Evolutionary conservation across 2,888 invertebrate species (phyloP).

Genomic region (Malachius bipustulatus): DNA sequence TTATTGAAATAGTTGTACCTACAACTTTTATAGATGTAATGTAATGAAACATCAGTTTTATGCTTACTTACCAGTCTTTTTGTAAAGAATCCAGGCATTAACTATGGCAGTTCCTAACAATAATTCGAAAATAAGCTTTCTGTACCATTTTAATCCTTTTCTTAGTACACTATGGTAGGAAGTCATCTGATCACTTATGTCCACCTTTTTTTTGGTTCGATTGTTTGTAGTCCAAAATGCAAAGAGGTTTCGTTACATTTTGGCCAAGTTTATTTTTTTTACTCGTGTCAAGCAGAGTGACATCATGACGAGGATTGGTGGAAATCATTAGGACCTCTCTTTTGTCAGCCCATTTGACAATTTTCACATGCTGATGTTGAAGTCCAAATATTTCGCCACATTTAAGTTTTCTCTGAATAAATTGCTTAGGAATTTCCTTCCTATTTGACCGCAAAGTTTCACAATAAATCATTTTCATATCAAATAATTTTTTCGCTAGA

Average conservation of each 20-base stretch:
- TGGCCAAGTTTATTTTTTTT: too few relatives aligned
- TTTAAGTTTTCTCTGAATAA: neutral
- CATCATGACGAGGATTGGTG: neutral
- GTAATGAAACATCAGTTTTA: too few relatives aligned
- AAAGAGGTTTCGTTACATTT: too few relatives aligned
- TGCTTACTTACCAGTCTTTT: neutral
- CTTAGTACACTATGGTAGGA: slow-evolving; percentile 1
- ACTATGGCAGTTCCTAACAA: neutral
- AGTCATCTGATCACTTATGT: slow-evolving; percentile 2
- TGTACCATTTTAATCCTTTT: slow-evolving; percentile 1
- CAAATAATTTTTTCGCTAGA: neutral
- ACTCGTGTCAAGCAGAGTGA: neutral
- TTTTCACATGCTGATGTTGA: neutral
- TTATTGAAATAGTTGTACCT: slow-evolving; percentile 1
- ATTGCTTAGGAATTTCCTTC: neutral
- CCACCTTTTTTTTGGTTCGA: neutral
- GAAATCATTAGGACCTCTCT: neutral
- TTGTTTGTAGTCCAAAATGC: neutral
- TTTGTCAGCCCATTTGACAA: slow-evolving; percentile 3
- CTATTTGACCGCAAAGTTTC: neutral
- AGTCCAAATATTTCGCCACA: neutral
- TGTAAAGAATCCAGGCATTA: slow-evolving; percentile 1
- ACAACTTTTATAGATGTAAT: too few relatives aligned
- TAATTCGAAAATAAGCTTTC: slow-evolving; percentile 3
- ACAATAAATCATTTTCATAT: neutral